Base-by-base conservation (phyloP, 1,140 invertebrate species). In the Pogonus chalceus region DNA sequence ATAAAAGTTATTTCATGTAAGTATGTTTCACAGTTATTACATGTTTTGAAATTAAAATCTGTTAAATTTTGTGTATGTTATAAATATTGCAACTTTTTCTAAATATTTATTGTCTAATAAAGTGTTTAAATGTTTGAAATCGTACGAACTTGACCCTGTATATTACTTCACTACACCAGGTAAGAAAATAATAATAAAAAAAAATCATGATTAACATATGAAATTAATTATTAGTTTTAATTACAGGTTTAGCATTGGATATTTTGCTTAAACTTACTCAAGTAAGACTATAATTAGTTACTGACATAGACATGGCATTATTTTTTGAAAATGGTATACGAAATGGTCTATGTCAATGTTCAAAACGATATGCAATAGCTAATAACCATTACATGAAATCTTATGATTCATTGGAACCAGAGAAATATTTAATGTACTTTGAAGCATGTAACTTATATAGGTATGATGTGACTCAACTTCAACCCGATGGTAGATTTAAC, bases 401-500 rank as follows among this genome's bases (percentile, higher is more conserved):
- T 47, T 70, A 58, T 56, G 56, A 69, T 60, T 3, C 51, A 2
- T 52, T 31, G 12, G 37, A 64, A 47, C 52, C 54, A 12, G 51
- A 22, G 21, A 62, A 22, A 10, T 71, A 65, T 60, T 31, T 73
- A n/a, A 51, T 64, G 3, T 72, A 73, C 62, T 59, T 65, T 4
- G 73, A 75, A 63, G 59, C 50, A 4, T 71, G 68, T 49, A 72
- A 74, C 60, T 57, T 75, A 18, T 75, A 76, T 65, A 71, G 71
- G 12, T 62, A 51, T 22, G 63, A 63, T 76, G n/a, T n/a, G 67
- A 55, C 31, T 22, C 9, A 62, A 39, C 37, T 10, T 24, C 58
- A 70, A 23, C 67, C 65, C 14, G 23, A 43, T 0, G 49, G 46
- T 2, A 35, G 58, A 26, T 72, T 71, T 62, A n/a, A 65, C 50